phyloP scores from a whole-genome alignment of 2,113 vertebrate species.

The Heterochromis multidens region DNA sequence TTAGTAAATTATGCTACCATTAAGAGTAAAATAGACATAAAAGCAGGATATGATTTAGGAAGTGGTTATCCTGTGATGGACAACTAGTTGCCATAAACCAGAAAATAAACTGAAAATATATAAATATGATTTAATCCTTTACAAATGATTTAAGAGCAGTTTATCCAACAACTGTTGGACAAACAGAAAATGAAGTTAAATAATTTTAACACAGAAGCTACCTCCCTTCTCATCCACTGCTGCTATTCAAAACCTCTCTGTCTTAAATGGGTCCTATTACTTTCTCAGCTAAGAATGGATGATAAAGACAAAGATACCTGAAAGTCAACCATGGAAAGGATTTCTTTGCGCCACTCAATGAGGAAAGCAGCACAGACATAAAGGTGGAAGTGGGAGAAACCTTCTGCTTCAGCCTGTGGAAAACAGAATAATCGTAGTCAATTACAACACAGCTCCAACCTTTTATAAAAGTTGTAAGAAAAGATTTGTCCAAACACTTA shows the following conservation, averaged over 20 bases:
- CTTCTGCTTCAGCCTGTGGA: slow-evolving; percentile 88
- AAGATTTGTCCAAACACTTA: not conserved
- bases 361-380: slow-evolving; percentile 94
- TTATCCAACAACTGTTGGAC: too few relatives aligned
- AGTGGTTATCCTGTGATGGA: not conserved
- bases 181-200: not conserved
- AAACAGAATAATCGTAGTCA: not conserved
- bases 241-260: not conserved
- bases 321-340: slow-evolving; percentile 92
- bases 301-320: slow-evolving; percentile 73
- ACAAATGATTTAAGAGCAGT: too few relatives aligned
- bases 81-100: not conserved
- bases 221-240: not conserved
- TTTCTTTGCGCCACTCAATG: slow-evolving; percentile 94
- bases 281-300: not conserved
- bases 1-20: not conserved
- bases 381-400: slow-evolving; percentile 94
- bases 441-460: not conserved
- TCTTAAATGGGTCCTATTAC: not conserved
- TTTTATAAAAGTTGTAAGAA: not conserved
- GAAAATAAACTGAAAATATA: not conserved
- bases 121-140: not conserved
- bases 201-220: not conserved
- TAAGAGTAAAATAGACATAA: not conserved
- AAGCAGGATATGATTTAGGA: not conserved